Percentiles rank a stretch among this genome's conserved stretches.
Evolutionary conservation across 2,113 vertebrate genomes (phyloP).

Genomic region (Pithys albifrons): DNA sequence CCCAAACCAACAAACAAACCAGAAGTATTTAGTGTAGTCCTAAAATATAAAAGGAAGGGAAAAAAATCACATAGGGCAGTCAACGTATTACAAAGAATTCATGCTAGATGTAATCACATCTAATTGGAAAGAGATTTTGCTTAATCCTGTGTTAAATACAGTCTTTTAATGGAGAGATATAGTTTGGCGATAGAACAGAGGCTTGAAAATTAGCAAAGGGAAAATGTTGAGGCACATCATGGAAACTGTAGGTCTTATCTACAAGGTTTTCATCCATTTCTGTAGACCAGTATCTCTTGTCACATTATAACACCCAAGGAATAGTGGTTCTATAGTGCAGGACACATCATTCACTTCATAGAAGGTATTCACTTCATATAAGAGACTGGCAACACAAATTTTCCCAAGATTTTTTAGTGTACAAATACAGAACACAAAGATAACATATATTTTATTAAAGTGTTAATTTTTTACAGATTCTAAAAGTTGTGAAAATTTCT

Average conservation of each 20-base stretch:
- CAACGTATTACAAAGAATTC: neutral
- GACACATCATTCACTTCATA: neutral
- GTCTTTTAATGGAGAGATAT: neutral
- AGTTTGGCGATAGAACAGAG: neutral
- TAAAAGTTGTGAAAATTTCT: neutral
- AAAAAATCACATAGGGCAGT: neutral
- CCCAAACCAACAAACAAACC: neutral
- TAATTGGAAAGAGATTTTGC: neutral
- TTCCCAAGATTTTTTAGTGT: neutral
- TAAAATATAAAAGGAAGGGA: neutral
- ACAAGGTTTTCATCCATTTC: neutral
- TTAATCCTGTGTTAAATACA: neutral
- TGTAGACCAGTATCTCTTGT: neutral
- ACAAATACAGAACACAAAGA: neutral
- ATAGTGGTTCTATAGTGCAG: neutral
- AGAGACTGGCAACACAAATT: fast-evolving
- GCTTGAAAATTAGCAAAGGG: neutral
- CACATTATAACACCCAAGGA: neutral
- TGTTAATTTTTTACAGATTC: neutral
- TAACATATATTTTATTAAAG: neutral
- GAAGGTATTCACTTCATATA: neutral
- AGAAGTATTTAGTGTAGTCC: neutral
- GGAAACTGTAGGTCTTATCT: neutral
- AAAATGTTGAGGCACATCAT: fast-evolving
- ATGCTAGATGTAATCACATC: neutral